Conservation (phyloP, 1,140 invertebrate genomes). For the Conus ventricosus region DNA sequence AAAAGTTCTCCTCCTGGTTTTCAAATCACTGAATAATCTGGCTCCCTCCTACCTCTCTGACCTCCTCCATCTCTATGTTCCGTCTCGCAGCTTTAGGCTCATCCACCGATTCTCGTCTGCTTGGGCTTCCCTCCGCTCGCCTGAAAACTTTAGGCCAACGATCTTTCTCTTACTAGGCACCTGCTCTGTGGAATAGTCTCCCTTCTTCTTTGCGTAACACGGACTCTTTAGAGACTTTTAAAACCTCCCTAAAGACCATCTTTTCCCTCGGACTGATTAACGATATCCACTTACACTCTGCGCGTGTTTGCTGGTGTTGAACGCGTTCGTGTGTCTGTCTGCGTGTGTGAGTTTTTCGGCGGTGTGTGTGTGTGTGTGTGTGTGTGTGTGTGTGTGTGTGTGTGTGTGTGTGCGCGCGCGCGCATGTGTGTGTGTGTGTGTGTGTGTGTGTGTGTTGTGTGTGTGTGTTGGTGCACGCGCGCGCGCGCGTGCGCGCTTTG, state of each 20-base stretch:
- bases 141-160: too few relatives aligned
- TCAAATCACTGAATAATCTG: too few relatives aligned
- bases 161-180: too few relatives aligned
- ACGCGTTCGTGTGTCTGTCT: not conserved
- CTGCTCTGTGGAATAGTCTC: not conserved
- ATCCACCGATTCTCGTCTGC: too few relatives aligned
- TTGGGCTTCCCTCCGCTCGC: too few relatives aligned
- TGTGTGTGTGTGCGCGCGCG: not conserved
- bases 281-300: not conserved
- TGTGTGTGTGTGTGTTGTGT: not conserved
- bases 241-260: too few relatives aligned
- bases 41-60: too few relatives aligned
- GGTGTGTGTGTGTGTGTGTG: constrained; percentile 12
- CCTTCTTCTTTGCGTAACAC: not conserved
- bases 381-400: not conserved
- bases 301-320: not conserved
- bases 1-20: too few relatives aligned
- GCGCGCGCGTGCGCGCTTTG: too few relatives aligned
- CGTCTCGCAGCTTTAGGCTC: too few relatives aligned
- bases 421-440: constrained; percentile 4
- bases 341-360: not conserved
- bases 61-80: too few relatives aligned
- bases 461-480: not conserved
- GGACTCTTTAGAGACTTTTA: not conserved
- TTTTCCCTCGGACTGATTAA: too few relatives aligned